Conservation (phyloP, 2,888 invertebrate genomes). For the Heliconius cydno region DNA sequence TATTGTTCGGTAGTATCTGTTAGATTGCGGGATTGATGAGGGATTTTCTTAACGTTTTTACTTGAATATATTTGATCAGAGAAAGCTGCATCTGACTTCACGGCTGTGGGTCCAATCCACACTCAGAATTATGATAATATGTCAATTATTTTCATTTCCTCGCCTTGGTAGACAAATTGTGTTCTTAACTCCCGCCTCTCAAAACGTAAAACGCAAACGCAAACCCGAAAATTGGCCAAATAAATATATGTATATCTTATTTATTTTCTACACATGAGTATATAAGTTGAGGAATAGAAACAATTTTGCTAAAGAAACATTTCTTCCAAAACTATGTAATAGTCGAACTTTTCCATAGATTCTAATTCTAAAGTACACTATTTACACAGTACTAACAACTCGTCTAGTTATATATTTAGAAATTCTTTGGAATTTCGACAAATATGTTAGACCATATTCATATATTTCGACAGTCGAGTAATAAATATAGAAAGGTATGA, state of each 20-base stretch:
- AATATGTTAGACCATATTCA: no score
- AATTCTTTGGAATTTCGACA: neutral
- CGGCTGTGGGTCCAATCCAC: neutral
- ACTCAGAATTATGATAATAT: no score
- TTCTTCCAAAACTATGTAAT: neutral
- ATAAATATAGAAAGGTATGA: neutral
- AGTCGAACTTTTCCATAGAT: neutral
- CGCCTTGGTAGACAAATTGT: no score
- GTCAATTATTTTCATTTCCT: no score
- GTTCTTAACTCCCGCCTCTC: no score
- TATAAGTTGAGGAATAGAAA: neutral
- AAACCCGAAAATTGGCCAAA: neutral
- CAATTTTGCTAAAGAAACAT: neutral
- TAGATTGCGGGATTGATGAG: neutral
- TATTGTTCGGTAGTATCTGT: conserved; percentile 10
- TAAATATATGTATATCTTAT: neutral
- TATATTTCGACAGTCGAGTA: no score
- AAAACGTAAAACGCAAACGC: neutral
- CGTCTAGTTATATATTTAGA: neutral
- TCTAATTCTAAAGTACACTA: neutral
- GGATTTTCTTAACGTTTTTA: neutral
- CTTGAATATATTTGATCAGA: neutral
- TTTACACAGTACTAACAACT: neutral
- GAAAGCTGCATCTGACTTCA: neutral
- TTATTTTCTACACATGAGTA: neutral